Conservation (phyloP, 2,888 invertebrate genomes). For the Halictus quadricinctus region DNA sequence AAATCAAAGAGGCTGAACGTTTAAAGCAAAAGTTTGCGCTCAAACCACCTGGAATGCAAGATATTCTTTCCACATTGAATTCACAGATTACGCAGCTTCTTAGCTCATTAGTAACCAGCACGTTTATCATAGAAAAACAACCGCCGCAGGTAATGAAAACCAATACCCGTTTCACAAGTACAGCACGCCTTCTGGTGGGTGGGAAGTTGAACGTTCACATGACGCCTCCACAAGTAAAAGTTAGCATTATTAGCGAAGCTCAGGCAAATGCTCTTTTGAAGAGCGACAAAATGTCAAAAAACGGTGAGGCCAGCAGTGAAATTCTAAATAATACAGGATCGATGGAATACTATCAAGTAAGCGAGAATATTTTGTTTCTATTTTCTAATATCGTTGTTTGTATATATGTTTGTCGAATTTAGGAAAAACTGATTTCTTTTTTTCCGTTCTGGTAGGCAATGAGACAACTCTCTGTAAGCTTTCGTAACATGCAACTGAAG, state of each 20-base stretch:
- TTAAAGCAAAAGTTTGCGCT: constrained; percentile 86
- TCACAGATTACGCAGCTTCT: constrained; percentile 88
- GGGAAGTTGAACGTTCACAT: constrained; percentile 96
- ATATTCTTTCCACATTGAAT: constrained; percentile 86
- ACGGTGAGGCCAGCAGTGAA: constrained; percentile 92
- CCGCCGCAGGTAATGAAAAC: constrained; percentile 99
- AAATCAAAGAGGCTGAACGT: constrained; percentile 89
- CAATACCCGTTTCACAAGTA: constrained; percentile 96
- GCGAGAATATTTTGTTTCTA: constrained; percentile 3
- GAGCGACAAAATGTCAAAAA: constrained; percentile 89
- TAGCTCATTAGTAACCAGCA: constrained; percentile 92
- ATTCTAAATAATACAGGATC: constrained; percentile 97
- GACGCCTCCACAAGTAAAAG: constrained; percentile 94
- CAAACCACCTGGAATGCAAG: constrained; percentile 85
- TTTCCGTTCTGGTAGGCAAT: constrained; percentile 83
- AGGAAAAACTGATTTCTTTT: background rate
- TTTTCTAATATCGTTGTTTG: background rate
- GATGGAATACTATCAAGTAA: constrained; percentile 94
- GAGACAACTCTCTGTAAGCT: constrained; percentile 94
- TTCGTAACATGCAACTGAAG: constrained; percentile 96
- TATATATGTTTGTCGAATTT: background rate
- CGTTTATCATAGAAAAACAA: constrained; percentile 98
- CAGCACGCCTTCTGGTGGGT: constrained; percentile 95
- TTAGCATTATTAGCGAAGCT: constrained; percentile 84
- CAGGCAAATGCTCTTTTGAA: constrained; percentile 94